Base-by-base conservation (phyloP, 2,113 vertebrate species). In the Irena cyanogastra region DNA sequence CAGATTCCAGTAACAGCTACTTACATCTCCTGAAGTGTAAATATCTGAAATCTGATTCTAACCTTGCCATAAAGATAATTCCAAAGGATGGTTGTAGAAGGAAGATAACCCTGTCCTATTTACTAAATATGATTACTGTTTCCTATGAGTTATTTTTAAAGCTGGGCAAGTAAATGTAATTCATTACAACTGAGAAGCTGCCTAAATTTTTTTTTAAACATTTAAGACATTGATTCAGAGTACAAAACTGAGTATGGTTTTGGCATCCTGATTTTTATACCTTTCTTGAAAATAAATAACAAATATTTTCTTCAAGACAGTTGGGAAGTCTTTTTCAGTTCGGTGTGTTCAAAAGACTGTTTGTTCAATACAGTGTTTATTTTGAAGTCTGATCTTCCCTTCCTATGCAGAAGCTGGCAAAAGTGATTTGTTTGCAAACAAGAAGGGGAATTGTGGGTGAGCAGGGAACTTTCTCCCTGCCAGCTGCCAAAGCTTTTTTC, bases 401-500 rank as follows among this genome's bases (percentile, higher is more conserved):
- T 94, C 91, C 83, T 87, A 64, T 88, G 45, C 70, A 90, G 88
- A 53, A 68, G 60, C 84, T 94, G 83, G 86, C 80, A 95, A 20
- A 94, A 91, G 74, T 89, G 41, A 61, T 75, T 90, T 94, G 89
- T 87, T 92, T 96, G 92, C 85, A 95, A 74, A 94, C 54, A 88
- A 83, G 33, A 76, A 80, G 66, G 41, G 27, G 50, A 74, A 74
- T 72, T 93, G 88, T 93, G 0, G 0, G 19, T 30, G 50, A 63
- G n/a, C 71, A 95, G 86, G 76, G 92, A 94, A 76, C 66, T 95
- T 97, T 90, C 53, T 92, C 88, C 45, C 35, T 92, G 72, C 75
- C 54, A 90, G 63, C 41, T 39, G 57, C 52, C 23, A 37, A 83
- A 59, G 76, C 8, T 4, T 57, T 86, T 87, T 76, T 39, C 45